Evolutionary conservation across 2,797 vertebrate genomes (phyloP).

Genomic region (Schizothorax lantsangensis): DNA sequence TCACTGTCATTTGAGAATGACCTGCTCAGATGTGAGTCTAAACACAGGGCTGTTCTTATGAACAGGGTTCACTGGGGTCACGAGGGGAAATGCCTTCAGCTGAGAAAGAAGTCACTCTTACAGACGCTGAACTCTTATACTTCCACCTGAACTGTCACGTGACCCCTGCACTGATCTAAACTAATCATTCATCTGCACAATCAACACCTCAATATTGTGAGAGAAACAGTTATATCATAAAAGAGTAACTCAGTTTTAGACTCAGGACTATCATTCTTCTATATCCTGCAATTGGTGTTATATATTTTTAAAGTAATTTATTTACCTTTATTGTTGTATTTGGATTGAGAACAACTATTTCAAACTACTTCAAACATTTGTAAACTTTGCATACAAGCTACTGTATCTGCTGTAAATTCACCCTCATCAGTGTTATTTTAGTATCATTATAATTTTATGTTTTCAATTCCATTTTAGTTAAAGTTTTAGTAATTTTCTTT

Average conservation of each 20-base stretch:
- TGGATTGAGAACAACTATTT: background rate
- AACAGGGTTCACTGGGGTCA: background rate
- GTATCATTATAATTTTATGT: background rate
- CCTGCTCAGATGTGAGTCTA: background rate
- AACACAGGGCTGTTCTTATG: background rate
- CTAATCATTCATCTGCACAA: background rate
- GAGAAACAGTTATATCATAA: background rate
- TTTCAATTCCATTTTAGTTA: background rate
- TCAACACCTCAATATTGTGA: background rate
- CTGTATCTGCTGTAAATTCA: background rate
- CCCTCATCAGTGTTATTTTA: background rate
- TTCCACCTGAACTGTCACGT: background rate
- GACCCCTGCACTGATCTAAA: background rate
- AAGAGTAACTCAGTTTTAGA: too few species aligned
- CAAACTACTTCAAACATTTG: background rate
- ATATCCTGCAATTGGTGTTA: background rate
- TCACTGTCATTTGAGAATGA: background rate
- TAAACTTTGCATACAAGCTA: background rate
- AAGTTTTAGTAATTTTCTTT: background rate
- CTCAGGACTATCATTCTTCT: background rate
- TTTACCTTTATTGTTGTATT: background rate
- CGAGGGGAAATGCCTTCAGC: background rate
- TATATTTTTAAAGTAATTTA: background rate
- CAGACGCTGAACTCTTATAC: background rate
- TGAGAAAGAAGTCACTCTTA: background rate